Evolutionary conservation across 1,140 invertebrate genomes (phyloP).

Genomic region (Schlechtendalia chinensis): DNA sequence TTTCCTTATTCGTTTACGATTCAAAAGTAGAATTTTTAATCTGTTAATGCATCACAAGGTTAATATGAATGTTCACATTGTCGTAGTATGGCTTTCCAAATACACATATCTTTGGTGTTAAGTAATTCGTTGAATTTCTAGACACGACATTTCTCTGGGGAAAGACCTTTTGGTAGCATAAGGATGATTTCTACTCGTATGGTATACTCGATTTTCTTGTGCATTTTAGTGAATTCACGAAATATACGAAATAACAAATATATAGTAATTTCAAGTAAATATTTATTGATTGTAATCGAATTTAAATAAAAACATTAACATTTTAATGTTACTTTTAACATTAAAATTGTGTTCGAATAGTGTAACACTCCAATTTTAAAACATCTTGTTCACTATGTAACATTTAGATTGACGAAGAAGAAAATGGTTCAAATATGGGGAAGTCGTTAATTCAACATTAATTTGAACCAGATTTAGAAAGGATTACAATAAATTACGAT

Average conservation of each 20-base stretch:
- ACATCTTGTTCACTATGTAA: neutral
- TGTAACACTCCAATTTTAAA: neutral
- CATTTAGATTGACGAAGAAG: neutral
- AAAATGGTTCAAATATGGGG: neutral
- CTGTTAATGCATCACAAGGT: neutral
- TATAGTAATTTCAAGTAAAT: no score
- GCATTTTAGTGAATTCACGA: no score
- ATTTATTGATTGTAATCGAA: no score
- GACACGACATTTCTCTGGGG: neutral
- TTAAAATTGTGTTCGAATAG: neutral
- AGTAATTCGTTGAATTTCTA: neutral
- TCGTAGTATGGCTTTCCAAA: neutral
- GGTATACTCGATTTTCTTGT: neutral
- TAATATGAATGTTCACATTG: neutral
- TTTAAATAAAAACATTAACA: no score
- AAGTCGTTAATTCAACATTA: constrained; percentile 44
- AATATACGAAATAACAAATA: no score
- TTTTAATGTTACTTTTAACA: no score
- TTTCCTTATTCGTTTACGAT: neutral
- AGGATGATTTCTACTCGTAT: neutral
- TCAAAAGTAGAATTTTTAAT: neutral
- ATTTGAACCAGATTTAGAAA: constrained; percentile 27
- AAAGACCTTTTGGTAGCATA: neutral
- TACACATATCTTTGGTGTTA: neutral
- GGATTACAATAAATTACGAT: constrained; percentile 30